Evolutionary conservation across 2,113 vertebrate genomes (phyloP), one percentile per base, ranked within the genome.

Genomic region (Emydura subglobosa): DNA sequence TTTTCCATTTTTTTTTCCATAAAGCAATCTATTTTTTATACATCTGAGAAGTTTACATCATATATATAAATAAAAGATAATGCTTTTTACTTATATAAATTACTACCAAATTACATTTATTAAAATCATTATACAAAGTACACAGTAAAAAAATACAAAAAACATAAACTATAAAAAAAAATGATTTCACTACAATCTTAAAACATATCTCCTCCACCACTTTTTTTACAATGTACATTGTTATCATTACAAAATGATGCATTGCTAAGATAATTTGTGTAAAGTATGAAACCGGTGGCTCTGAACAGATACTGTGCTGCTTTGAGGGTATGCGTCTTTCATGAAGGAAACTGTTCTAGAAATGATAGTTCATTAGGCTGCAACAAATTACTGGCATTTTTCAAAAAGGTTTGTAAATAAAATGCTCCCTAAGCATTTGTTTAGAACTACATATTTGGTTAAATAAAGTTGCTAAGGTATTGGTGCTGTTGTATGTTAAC

Each of bases 391-490:
- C 21, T 85, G 68, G 5, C 3, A 7, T 27, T 59, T 59, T 50
- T 65, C 82, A 11, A 51, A 85, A 54, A 51, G 6, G 19, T 47
- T 6, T 84, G 55, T 50, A 86, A 94, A 89, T 57, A 87, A 94
- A 54, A 2, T 86, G 27, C 27, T 47, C 4, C 50, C 49, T 79
- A 82, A 83, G n/a, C 42, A 91, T 83, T 86, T 83, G 65, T 79
- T 88, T 89, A 93, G 88, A 93, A 93, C 91, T 85, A 78, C 42
- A 78, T 78, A 47, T 78, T 47, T 78, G 27, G 74, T 47, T 44
- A 89, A 91, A 87, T 29, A 89, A 34, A 74, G 57, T 42, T 86
- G 47, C 47, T 65, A 93, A 80, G 51, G 29, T 29, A 72, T 8
- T 82, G 8, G 84, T 90, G 2, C 55, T 86, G 16, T 86, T 82